Conservation (phyloP, 2,113 vertebrate genomes). For the Bos javanicus region DNA sequence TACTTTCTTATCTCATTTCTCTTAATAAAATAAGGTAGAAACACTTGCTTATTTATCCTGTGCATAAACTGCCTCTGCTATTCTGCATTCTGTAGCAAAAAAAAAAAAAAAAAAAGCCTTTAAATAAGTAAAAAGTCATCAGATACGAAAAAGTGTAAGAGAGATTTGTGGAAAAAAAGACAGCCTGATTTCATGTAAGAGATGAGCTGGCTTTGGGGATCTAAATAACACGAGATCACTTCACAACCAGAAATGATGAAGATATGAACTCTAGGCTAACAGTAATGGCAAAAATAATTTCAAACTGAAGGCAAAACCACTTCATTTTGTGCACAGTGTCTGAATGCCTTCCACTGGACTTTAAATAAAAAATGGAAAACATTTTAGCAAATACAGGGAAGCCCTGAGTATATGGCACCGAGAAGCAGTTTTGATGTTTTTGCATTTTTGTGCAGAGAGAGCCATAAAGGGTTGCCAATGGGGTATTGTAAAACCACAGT, state of each 20-base stretch:
- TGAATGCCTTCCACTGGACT: conserved; percentile 56
- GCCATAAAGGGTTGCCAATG: conserved; percentile 63
- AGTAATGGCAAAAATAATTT: conserved; percentile 61
- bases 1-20: conserved; percentile 20
- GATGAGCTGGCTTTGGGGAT: conserved; percentile 40
- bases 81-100: not conserved
- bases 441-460: conserved; percentile 69
- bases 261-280: conserved; percentile 41
- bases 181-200: conserved; percentile 9
- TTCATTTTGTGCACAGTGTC: conserved; percentile 53
- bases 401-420: not conserved
- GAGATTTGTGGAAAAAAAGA: not conserved
- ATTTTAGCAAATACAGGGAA: conserved; percentile 36
- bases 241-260: conserved; percentile 19
- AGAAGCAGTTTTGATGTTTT: conserved; percentile 65
- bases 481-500: conserved; percentile 72
- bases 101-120: not conserved
- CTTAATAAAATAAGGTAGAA: conserved; percentile 14
- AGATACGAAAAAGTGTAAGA: not conserved
- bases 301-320: conserved; percentile 51
- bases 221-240: conserved; percentile 28
- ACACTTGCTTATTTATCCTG: not conserved
- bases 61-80: not conserved
- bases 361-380: conserved; percentile 64
- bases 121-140: not conserved